Evolutionary conservation across 2,888 invertebrate species (phyloP).

Genomic region (Cephus pulcher): DNA sequence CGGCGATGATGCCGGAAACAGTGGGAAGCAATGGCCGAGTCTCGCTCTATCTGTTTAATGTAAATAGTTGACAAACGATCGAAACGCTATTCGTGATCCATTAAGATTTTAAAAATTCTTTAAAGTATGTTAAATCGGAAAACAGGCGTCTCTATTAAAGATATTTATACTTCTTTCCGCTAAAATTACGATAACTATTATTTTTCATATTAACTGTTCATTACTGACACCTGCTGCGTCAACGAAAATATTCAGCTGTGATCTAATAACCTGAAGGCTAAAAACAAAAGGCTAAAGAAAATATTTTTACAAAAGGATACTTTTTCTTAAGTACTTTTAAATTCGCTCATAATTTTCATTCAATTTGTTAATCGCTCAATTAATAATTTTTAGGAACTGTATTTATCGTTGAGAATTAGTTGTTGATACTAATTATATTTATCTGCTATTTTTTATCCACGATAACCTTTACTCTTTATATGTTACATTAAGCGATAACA

Average conservation of each 20-base stretch:
- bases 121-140: background rate
- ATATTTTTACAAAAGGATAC: background rate
- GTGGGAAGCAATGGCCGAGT: background rate
- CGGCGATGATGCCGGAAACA: slow-evolving; percentile 49
- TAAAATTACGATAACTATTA: background rate
- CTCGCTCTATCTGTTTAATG: background rate
- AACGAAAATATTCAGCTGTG: background rate
- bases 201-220: background rate
- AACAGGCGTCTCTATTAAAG: background rate
- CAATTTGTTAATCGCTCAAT: background rate
- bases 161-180: background rate
- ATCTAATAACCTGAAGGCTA: background rate
- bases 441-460: too few species aligned
- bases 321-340: background rate
- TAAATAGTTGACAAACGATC: background rate
- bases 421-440: too few species aligned
- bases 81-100: background rate
- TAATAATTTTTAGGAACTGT: background rate
- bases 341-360: background rate
- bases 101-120: background rate
- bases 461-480: too few species aligned
- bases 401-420: too few species aligned
- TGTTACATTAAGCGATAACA: background rate
- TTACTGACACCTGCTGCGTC: background rate
- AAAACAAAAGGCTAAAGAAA: background rate